A percentile compares a stretch with the other conserved stretches of the same genome.
These are phyloP conservation scores for Drosophila trichaetosa DNA, from an alignment of 2,888 invertebrate species.

Conservation along the genomic window DNA sequence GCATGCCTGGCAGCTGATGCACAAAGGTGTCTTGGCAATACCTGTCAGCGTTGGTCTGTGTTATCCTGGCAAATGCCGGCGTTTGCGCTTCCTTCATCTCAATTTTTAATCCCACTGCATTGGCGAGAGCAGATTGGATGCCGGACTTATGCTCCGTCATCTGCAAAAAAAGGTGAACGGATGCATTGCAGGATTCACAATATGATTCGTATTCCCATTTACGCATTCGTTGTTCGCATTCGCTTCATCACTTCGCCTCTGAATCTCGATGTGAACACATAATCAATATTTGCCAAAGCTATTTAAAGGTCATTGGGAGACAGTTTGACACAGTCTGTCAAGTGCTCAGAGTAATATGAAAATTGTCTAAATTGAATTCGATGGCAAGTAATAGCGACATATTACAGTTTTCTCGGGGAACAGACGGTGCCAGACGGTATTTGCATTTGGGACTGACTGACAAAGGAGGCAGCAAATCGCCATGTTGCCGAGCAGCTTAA, in stretches of 20 bases:
- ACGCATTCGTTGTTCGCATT: conserved; percentile 4
- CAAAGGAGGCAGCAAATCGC: not conserved
- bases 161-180: conserved; percentile 60
- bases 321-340: conserved; percentile 39
- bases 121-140: conserved; percentile 9
- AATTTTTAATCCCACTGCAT: conserved; percentile 60
- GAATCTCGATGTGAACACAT: conserved; percentile 16
- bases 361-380: conserved; percentile 47
- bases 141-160: conserved; percentile 54
- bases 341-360: conserved; percentile 34
- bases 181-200: conserved; percentile 39
- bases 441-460: conserved; percentile 3
- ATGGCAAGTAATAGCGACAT: conserved; percentile 7
- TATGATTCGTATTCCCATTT: conserved; percentile 44
- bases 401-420: not conserved
- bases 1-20: conserved; percentile 33
- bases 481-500: not conserved
- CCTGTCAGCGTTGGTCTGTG: conserved; percentile 12
- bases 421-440: conserved; percentile 1
- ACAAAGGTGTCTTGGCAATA: conserved; percentile 31
- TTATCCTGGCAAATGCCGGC: conserved; percentile 48
- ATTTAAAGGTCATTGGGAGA: conserved; percentile 53
- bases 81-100: conserved; percentile 57
- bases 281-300: conserved; percentile 71
- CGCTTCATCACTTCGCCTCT: not conserved